Percentiles rank a stretch among this genome's conserved stretches.
Conservation (phyloP, 2,113 vertebrate genomes). For the Myrmecobius fasciatus region DNA sequence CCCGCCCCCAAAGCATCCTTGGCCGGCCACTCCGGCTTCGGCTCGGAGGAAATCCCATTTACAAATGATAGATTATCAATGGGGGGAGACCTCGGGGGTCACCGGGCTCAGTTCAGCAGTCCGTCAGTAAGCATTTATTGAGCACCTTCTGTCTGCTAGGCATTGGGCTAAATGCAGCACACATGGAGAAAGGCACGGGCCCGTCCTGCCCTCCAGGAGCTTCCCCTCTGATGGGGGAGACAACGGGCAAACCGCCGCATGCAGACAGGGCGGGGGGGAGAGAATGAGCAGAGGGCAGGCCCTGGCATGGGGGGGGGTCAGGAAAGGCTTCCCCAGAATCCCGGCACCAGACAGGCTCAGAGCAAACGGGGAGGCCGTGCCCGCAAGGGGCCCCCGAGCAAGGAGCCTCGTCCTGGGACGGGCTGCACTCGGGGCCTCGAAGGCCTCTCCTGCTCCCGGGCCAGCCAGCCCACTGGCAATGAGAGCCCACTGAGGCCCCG, state of each 20-base stretch:
- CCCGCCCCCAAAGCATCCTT: neutral
- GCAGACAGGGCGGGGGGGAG: neutral
- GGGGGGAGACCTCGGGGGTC: too few relatives aligned
- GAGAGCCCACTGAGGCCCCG: neutral
- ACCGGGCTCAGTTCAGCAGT: too few relatives aligned
- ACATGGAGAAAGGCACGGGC: neutral
- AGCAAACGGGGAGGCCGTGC: too few relatives aligned
- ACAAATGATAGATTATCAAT: neutral
- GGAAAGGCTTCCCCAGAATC: neutral
- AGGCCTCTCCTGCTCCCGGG: too few relatives aligned
- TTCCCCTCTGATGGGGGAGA: neutral
- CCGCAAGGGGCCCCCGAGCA: neutral
- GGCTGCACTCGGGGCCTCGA: too few relatives aligned
- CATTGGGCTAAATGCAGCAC: neutral
- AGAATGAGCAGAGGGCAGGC: too few relatives aligned
- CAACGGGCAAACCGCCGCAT: neutral
- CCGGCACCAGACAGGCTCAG: too few relatives aligned
- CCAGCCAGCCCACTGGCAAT: fast-evolving
- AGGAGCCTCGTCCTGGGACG: neutral
- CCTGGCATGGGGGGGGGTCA: too few relatives aligned
- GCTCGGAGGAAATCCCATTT: neutral
- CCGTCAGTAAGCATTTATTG: neutral
- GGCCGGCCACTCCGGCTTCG: neutral
- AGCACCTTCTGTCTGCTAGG: neutral
- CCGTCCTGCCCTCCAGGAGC: neutral